A percentile compares a stretch with the other conserved stretches of the same genome.
These are phyloP conservation scores for Anthrax anthrax DNA, from an alignment of 2,888 invertebrate genomes.

Conservation along the genomic window DNA sequence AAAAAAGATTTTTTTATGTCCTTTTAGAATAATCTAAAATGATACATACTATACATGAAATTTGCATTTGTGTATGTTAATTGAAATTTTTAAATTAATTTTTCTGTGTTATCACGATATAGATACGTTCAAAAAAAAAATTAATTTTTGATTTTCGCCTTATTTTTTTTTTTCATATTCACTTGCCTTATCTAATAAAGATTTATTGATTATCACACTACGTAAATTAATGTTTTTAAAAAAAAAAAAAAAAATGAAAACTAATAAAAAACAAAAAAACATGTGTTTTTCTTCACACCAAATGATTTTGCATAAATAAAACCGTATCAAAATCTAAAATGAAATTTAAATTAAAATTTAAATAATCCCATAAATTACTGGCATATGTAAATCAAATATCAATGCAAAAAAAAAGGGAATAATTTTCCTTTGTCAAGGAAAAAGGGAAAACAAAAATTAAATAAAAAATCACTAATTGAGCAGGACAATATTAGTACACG, in stretches of 20 bases:
- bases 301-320: conserved; percentile 5
- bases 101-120: no score
- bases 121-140: no score
- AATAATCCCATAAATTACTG: conserved; percentile 9
- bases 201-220: no score
- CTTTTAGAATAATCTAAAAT: no score
- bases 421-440: not conserved
- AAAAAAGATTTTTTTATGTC: no score
- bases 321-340: conserved; percentile 5
- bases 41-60: no score
- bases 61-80: no score
- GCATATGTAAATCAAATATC: not conserved
- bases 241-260: not conserved
- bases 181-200: no score
- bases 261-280: not conserved
- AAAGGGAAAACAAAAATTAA: not conserved
- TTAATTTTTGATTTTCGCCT: no score
- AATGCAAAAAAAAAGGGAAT: not conserved
- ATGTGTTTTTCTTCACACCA: conserved; percentile 7
- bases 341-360: conserved; percentile 9
- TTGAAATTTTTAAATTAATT: no score
- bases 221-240: no score
- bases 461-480: not conserved
- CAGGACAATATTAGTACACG: not conserved
- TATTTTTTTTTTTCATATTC: no score